These are phyloP conservation scores for Guaruba guarouba DNA, from an alignment of 2,113 vertebrate species.

Conservation along the genomic window DNA sequence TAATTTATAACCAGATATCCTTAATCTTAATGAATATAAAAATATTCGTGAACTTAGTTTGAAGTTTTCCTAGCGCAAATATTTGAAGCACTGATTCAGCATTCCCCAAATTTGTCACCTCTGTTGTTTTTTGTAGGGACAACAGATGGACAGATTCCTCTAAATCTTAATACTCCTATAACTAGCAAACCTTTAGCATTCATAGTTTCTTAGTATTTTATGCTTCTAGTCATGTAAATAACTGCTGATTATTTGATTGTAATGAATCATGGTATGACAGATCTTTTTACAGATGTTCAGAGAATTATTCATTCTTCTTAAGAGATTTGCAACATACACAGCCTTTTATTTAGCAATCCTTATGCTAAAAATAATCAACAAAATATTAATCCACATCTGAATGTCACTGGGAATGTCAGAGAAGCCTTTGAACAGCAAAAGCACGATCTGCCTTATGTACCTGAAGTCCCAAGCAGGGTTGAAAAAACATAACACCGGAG, in stretches of 20 bases:
- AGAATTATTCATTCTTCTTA: conserved; percentile 42
- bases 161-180: background rate
- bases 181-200: background rate
- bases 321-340: conserved; percentile 10
- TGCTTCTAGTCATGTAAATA: background rate
- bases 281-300: conserved; percentile 43
- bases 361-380: conserved; percentile 44
- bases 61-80: background rate
- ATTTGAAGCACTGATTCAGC: background rate
- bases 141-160: background rate
- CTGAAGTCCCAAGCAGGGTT: background rate
- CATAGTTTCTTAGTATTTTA: conserved; percentile 25
- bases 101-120: background rate
- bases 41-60: background rate
- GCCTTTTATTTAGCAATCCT: conserved; percentile 35
- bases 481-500: background rate
- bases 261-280: conserved; percentile 3
- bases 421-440: conserved; percentile 29
- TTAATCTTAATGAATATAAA: background rate
- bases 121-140: background rate
- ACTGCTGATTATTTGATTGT: conserved; percentile 19
- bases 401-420: conserved; percentile 18
- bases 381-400: conserved; percentile 51
- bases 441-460: background rate
- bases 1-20: background rate